These are phyloP conservation scores for Lateolabrax maculatus DNA, from an alignment of 2,797 vertebrate species.

Conservation along the genomic window DNA sequence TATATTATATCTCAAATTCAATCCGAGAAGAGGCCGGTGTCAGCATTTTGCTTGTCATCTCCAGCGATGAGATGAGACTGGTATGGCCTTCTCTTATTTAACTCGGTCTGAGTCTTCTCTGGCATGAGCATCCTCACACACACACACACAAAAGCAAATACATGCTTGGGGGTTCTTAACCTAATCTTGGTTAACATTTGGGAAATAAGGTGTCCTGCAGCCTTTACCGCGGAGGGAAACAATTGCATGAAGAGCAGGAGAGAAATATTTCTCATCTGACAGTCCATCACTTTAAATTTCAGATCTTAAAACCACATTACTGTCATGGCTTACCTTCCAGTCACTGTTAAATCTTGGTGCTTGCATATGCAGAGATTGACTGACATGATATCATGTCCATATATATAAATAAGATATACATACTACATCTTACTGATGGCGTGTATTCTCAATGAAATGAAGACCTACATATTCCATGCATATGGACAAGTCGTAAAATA, in stretches of 20 bases:
- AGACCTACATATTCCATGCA: slow-evolving; percentile 10
- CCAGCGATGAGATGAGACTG: slow-evolving; percentile 60
- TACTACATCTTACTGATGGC: neutral
- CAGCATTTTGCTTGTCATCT: slow-evolving; percentile 76
- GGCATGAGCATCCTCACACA: slow-evolving; percentile 29
- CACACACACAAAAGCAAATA: slow-evolving; percentile 36
- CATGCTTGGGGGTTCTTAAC: slow-evolving; percentile 55
- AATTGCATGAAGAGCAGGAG: slow-evolving; percentile 36
- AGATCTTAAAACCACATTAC: slow-evolving; percentile 28
- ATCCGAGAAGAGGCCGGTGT: slow-evolving; percentile 69
- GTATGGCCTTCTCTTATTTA: slow-evolving; percentile 68
- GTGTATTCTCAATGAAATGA: slow-evolving; percentile 18
- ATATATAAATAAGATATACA: slow-evolving; percentile 33
- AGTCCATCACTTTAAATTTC: slow-evolving; percentile 29
- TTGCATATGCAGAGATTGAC: slow-evolving; percentile 9
- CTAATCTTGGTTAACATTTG: slow-evolving; percentile 67
- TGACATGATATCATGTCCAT: slow-evolving; percentile 13
- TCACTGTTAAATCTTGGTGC: neutral
- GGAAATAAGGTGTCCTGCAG: slow-evolving; percentile 67
- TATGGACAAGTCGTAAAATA: slow-evolving; percentile 12
- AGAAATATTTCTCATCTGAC: slow-evolving; percentile 34
- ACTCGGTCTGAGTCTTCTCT: slow-evolving; percentile 56
- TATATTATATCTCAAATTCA: slow-evolving; percentile 78
- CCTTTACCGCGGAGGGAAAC: slow-evolving; percentile 34
- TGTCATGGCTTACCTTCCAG: slow-evolving; percentile 6